These are phyloP conservation scores for Typhlichthys subterraneus DNA, from an alignment of 2,797 vertebrate species.

Conservation along the genomic window DNA sequence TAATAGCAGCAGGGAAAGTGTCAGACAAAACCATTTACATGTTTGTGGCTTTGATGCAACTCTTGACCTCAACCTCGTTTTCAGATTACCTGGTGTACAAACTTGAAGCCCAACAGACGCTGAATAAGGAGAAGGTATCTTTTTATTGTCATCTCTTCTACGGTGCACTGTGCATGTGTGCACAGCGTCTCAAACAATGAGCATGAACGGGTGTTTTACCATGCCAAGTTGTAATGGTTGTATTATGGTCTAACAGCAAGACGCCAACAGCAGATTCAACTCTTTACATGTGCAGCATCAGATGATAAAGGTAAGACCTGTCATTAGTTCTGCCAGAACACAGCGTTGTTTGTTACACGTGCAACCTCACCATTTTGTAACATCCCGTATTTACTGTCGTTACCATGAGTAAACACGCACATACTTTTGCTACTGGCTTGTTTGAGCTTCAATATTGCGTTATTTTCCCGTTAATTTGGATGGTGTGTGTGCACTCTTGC, in stretches of 20 bases:
- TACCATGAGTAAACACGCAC: background rate
- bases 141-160: background rate
- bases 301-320: slow-evolving; percentile 87
- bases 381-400: background rate
- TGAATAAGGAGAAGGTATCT: slow-evolving; percentile 96
- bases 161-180: background rate
- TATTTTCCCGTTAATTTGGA: too few relatives aligned
- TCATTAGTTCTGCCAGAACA: background rate
- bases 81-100: slow-evolving; percentile 96
- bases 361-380: background rate
- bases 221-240: slow-evolving; percentile 16
- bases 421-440: background rate
- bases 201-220: background rate
- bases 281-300: slow-evolving; percentile 96
- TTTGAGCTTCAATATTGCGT: too few relatives aligned
- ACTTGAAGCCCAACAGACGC: slow-evolving; percentile 92
- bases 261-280: slow-evolving; percentile 84
- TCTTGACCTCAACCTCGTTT: slow-evolving; percentile 28
- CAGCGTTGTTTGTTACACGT: background rate
- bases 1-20: too few relatives aligned
- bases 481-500: too few relatives aligned
- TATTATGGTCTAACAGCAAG: slow-evolving; percentile 82
- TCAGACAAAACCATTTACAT: too few relatives aligned
- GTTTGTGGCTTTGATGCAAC: background rate
- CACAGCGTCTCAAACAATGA: background rate